Evolutionary conservation across 2,888 invertebrate species (phyloP).

Genomic region (Drosophila leonis): DNA sequence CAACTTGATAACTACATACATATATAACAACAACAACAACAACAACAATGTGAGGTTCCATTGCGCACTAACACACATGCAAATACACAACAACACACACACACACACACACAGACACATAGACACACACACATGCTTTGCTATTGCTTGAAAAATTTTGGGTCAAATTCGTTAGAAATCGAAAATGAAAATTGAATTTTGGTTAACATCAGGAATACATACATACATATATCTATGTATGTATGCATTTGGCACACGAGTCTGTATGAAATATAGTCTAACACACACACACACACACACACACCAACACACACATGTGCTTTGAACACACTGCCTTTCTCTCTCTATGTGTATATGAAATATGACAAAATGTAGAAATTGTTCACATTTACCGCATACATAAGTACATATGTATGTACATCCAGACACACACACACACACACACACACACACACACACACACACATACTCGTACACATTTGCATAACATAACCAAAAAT

Average conservation of each 20-base stretch:
- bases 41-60: slow-evolving; percentile 58
- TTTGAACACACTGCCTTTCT: slow-evolving; percentile 50
- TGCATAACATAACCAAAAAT: slow-evolving; percentile 37
- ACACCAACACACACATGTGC: slow-evolving; percentile 33
- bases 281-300: not conserved
- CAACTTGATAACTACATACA: slow-evolving; percentile 13
- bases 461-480: slow-evolving; percentile 23
- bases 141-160: slow-evolving; percentile 60
- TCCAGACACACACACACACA: not conserved
- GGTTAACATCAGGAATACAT: not conserved
- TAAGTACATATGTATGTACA: slow-evolving; percentile 39
- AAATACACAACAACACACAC: slow-evolving; percentile 20
- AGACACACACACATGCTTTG: slow-evolving; percentile 56
- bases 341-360: slow-evolving; percentile 12
- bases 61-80: slow-evolving; percentile 60
- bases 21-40: not conserved
- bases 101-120: slow-evolving; percentile 26
- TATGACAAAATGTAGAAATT: slow-evolving; percentile 7
- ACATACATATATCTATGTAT: not conserved
- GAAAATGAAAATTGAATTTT: slow-evolving; percentile 1
- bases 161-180: slow-evolving; percentile 26
- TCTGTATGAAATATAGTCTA: slow-evolving; percentile 2
- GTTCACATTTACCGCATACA: slow-evolving; percentile 20
- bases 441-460: not conserved
- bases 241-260: slow-evolving; percentile 1